Evolutionary conservation across 2,113 vertebrate genomes (phyloP), one percentile per base, ranked within the genome.

Genomic region (Brachyistius frenatus): DNA sequence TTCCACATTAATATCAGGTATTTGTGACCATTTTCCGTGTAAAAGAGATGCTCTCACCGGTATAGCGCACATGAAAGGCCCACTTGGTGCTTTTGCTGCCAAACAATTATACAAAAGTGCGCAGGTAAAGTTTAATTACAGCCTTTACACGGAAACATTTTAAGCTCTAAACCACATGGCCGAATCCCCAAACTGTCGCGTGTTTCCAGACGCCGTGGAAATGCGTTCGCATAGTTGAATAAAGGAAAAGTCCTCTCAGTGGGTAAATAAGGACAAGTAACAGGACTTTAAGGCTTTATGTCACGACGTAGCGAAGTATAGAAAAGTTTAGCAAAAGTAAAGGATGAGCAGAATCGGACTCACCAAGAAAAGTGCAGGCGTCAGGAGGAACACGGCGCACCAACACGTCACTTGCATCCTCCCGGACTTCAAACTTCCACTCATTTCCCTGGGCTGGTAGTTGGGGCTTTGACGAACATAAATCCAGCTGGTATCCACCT

Each of bases 321-420:
- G 5, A 64, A 76, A 78, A 77, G 71, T 76, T 79, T 23, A 37
- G 10, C 5, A 7, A 2, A 66, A 60, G 61, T 4, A 5, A 1
- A 49, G 11, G 14, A 16, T 37, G 62, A 71, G 39, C 23, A 30
- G 31, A 23, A 23, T 23, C 23, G 44, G 36, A 96, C 98, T 98
- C 94, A 99, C 98, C 98, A 98, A 95, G 94, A 94, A 96, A 64
- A 97, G 91, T 16, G 95, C 95, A 71, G 96, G 95, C 87, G 96
- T 95, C 91, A 98, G 94, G 91, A 99, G 94, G 91, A 99, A 95
- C 94, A 97, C 95, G 87, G 96, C 95, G 95, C 96, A 96, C 95
- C 96, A 97, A 85, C 95, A 94, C 90, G 95, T 95, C 94, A 95
- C 93, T 96, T 94, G 96, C 98, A 99, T 99, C 95, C 96, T 98